phyloP scores from a whole-genome alignment of 2,797 vertebrate species.

The Gastrophryne carolinensis region DNA sequence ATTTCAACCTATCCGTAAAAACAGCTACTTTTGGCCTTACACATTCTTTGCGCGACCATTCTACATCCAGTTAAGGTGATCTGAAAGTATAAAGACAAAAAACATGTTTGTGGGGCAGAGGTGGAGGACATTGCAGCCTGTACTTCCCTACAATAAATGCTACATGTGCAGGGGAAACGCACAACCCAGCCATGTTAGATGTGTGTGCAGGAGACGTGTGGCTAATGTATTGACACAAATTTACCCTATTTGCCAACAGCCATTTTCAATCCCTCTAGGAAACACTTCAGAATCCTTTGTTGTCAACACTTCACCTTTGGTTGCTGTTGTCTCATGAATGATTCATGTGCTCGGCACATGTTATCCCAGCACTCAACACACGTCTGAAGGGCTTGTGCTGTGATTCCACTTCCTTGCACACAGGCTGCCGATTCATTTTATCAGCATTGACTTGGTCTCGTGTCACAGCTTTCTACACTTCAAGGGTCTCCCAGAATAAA shows the following conservation, averaged over 20 bases:
- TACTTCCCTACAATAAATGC: neutral
- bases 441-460: neutral
- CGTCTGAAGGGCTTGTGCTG: slow-evolving; percentile 28
- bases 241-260: slow-evolving; percentile 41
- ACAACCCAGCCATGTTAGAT: slow-evolving; percentile 5
- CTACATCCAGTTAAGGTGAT: no score
- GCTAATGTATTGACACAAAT: slow-evolving; percentile 38
- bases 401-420: slow-evolving; percentile 35
- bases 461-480: neutral
- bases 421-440: slow-evolving; percentile 17
- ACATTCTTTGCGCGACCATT: no score
- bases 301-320: slow-evolving; percentile 35
- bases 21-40: no score
- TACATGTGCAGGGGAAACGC: neutral
- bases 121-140: slow-evolving; percentile 4
- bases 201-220: neutral
- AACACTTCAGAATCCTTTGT: slow-evolving; percentile 36
- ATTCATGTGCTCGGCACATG: slow-evolving; percentile 36
- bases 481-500: neutral
- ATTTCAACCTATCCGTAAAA: no score
- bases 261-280: slow-evolving; percentile 23
- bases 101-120: neutral
- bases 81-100: no score
- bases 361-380: slow-evolving; percentile 40
- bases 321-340: slow-evolving; percentile 29